Evolutionary conservation across 2,797 vertebrate species (phyloP), one percentile per base, ranked within the genome.

Genomic region (Sebastes nivosus): DNA sequence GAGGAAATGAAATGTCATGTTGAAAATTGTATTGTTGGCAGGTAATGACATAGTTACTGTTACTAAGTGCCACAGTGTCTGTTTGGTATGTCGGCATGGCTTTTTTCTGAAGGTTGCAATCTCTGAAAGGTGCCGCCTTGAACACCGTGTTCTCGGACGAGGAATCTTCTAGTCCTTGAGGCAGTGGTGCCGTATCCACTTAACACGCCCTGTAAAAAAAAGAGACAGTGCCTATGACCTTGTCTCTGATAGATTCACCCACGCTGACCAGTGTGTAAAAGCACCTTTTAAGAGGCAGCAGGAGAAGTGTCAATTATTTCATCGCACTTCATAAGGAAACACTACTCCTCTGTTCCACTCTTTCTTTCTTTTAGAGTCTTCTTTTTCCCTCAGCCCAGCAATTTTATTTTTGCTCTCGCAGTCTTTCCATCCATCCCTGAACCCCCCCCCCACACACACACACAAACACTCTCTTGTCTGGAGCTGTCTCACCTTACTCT

Each of bases 401-500:
- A 29, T 81, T 90, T 81, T 81, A 73, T 84, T 88, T 84, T 84
- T 77, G 59, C 80, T 54, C 65, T 76, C 52, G 71, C 46, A 34
- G 32, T 60, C 30, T 57, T 50, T 77, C 74, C 67, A 52, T 66
- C 71, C 64, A 42, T 72, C 70, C 75, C 18, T 18, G 30, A 67
- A 5, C 10, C 67, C 27, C 9, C 52, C 13, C 11, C 6, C 10
- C 22, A n/a, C 38, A 27, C 52, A 29, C 20, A 10, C 38, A 29
- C 29, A 29, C 29, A 6, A 2, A 7, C 29, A 30, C 6, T 77
- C 46, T 77, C 71, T 50, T 18, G 58, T 81, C 77, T 74, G 4
- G 34, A 67, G 82, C 71, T 72, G 80, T 92, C 91, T 94, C 89
- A 86, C 83, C 79, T 92, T 94, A 86, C 91, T 77, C 64, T 79